Conservation (phyloP, 2,113 vertebrate species). For the Mustelus asterias region DNA sequence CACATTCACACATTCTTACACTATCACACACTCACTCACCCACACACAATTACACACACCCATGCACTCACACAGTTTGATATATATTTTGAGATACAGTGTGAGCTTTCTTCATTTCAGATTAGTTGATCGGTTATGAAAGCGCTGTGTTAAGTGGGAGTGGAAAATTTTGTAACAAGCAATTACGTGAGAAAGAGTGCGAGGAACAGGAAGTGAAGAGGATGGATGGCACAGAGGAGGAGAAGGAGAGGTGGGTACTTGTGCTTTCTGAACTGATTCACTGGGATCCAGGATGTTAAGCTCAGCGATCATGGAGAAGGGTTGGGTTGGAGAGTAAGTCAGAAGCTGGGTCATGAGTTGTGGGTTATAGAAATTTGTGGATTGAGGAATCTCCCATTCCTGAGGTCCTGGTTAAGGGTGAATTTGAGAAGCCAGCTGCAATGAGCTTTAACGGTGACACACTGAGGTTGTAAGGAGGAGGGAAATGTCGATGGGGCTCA, state of each 20-base stretch:
- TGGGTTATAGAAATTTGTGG: background rate
- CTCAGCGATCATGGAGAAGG: background rate
- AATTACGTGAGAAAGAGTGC: background rate
- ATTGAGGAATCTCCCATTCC: background rate
- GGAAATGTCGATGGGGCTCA: too few relatives aligned
- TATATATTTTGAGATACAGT: background rate
- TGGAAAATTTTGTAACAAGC: background rate
- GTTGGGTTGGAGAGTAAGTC: background rate
- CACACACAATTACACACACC: background rate
- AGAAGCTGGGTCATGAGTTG: background rate
- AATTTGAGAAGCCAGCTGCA: too few relatives aligned
- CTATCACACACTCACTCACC: background rate
- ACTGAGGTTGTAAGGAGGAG: too few relatives aligned
- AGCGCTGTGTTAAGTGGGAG: background rate
- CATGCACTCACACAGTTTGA: background rate
- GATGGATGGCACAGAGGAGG: background rate
- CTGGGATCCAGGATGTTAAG: background rate
- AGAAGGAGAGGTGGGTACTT: background rate
- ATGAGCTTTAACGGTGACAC: too few relatives aligned
- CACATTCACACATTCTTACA: background rate
- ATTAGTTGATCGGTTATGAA: background rate
- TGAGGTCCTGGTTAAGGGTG: background rate
- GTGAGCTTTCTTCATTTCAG: background rate
- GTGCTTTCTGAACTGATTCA: background rate
- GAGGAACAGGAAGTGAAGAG: background rate